phyloP scores from a whole-genome alignment of 1,140 invertebrate species.

The Parapsyche elsis region DNA sequence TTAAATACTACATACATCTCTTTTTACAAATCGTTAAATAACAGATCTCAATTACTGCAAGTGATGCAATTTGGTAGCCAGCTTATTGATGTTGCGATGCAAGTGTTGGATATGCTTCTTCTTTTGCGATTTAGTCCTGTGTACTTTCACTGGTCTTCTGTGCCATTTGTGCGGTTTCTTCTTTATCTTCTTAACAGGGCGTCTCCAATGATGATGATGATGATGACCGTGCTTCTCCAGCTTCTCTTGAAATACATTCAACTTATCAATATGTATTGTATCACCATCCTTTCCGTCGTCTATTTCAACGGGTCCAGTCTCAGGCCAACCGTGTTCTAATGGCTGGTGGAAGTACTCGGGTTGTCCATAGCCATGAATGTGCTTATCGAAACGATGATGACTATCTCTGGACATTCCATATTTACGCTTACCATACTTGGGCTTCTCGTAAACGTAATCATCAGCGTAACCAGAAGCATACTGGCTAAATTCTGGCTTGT shows the following conservation, averaged over 20 bases:
- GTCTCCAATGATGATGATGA: conserved; percentile 17
- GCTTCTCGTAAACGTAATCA: not conserved
- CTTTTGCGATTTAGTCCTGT: conserved; percentile 13
- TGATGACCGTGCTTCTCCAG: conserved; percentile 27
- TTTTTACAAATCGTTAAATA: not conserved
- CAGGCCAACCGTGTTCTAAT: not conserved
- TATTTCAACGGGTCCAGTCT: not conserved
- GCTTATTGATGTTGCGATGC: conserved; percentile 47
- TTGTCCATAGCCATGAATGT: not conserved
- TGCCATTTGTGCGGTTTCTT: conserved; percentile 42
- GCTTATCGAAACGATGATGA: not conserved
- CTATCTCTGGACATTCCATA: not conserved
- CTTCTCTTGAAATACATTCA: conserved; percentile 42
- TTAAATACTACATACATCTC: no score
- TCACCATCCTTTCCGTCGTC: conserved; percentile 29
- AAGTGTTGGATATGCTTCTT: conserved; percentile 37
- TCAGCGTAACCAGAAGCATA: conserved; percentile 17
- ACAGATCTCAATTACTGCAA: not conserved
- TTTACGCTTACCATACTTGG: not conserved
- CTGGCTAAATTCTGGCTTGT: not conserved
- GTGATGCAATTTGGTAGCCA: conserved; percentile 18
- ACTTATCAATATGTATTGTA: conserved; percentile 43
- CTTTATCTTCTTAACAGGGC: not conserved
- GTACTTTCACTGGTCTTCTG: conserved; percentile 16
- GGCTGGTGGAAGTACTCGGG: not conserved